A percentile compares a stretch with the other conserved stretches of the same genome.
phyloP scores from a whole-genome alignment of 2,888 invertebrate genomes.

The Drosophila dives region DNA sequence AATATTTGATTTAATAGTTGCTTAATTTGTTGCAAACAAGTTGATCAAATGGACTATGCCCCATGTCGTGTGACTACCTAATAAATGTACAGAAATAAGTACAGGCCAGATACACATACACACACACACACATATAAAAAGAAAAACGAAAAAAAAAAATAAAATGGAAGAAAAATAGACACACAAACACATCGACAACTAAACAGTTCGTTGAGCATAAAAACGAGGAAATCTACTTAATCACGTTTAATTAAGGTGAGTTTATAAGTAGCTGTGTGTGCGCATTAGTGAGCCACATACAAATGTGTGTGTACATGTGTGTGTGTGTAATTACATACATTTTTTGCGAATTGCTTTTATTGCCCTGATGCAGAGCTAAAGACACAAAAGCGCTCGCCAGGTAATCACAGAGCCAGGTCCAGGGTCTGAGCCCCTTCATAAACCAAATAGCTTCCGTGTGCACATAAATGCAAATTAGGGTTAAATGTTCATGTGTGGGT shows the following conservation, averaged over 20 bases:
- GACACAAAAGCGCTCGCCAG: conserved; percentile 71
- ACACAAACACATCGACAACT: conserved; percentile 67
- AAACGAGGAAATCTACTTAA: conserved; percentile 80
- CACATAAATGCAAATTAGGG: conserved; percentile 80
- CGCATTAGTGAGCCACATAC: conserved; percentile 36
- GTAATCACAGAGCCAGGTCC: conserved; percentile 56
- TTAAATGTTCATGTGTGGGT: conserved; percentile 62
- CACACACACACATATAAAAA: conserved; percentile 13
- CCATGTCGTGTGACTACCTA: conserved; percentile 31
- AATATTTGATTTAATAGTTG: conserved; percentile 2
- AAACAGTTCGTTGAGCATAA: conserved; percentile 77
- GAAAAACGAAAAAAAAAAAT: background rate
- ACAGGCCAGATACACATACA: conserved; percentile 34
- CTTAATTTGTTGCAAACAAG: conserved; percentile 33
- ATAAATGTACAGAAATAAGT: conserved; percentile 63
- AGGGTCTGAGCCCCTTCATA: conserved; percentile 35
- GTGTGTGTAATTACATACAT: conserved; percentile 30
- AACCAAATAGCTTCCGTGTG: conserved; percentile 59
- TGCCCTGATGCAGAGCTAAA: conserved; percentile 60
- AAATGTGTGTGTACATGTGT: background rate
- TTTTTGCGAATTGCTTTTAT: conserved; percentile 71
- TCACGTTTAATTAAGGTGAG: conserved; percentile 82
- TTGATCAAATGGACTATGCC: conserved; percentile 23
- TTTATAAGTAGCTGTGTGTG: conserved; percentile 66
- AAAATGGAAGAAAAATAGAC: conserved; percentile 7